Evolutionary conservation across 2,113 vertebrate genomes (phyloP), one percentile per base, ranked within the genome.

Genomic region (Capreolus pygargus): DNA sequence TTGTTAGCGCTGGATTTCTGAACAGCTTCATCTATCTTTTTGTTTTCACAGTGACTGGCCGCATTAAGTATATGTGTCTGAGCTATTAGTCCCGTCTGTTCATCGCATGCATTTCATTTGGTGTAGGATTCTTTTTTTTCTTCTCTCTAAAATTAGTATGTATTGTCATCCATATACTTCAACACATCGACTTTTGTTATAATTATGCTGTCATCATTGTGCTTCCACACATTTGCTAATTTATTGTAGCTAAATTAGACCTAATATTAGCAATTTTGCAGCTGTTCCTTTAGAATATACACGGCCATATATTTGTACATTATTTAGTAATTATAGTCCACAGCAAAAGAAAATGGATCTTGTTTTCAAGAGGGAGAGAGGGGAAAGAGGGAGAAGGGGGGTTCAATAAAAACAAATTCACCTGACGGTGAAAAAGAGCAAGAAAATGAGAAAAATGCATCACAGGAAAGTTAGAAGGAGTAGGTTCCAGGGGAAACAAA

Each of bases 231-330:
- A 99, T 98, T 99, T 98, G 98, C 98, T 99, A 99, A 99, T 99
- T 99, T 99, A 99, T 99, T 99, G 99, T 98, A 98, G 98, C 99
- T 99, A 99, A 99, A 99, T 99, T 99, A 99, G 99, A 99, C 98
- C 98, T 99, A 99, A 99, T 99, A 99, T 99, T 99, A 99, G 98
- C 99, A 98, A 99, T 99, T 99, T 99, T 99, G 99, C 99, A 99
- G 99, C 99, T 99, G 99, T 99, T 99, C 98, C 98, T 98, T 98
- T 98, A 98, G 98, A 98, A 98, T 97, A 97, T 28, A 96, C 97
- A 97, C 82, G 97, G 98, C 97, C 87, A 91, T 99, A 97, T 98
- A 99, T 98, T 99, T 99, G 98, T 98, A 98, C 76, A 87, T 98
- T 98, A 98, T 98, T 99, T 98, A 97, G 98, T 98, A 98, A 99